These are phyloP conservation scores for Linhomoeus sp. DNA, from an alignment of 2,888 invertebrate species.

Conservation along the genomic window DNA sequence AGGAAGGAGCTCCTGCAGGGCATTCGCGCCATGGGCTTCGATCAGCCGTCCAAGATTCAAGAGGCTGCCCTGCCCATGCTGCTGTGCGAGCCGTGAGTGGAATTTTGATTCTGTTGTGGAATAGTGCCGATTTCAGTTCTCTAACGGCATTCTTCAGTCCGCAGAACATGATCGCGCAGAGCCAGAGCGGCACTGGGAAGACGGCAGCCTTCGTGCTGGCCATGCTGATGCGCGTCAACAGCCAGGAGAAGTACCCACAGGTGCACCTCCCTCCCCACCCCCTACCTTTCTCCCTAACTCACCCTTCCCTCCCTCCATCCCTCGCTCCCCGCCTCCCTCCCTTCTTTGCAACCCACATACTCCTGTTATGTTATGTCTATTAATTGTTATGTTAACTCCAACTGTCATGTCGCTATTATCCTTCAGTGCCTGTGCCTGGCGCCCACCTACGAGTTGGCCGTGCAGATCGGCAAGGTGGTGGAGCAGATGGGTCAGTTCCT, in stretches of 20 bases:
- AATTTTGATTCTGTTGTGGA: not conserved
- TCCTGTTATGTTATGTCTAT: constrained; percentile 48
- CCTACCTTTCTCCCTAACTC: not conserved
- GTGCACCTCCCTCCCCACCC: constrained; percentile 13
- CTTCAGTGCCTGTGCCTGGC: constrained; percentile 64
- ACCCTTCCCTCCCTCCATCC: not conserved
- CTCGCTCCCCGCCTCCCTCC: constrained; percentile 6
- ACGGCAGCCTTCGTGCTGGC: constrained; percentile 95
- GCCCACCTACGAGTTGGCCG: constrained; percentile 77
- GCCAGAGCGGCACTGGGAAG: constrained; percentile 97
- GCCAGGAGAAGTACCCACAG: constrained; percentile 52
- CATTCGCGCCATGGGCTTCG: constrained; percentile 85
- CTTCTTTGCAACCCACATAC: not conserved
- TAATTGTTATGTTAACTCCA: constrained; percentile 84
- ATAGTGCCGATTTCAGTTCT: not conserved
- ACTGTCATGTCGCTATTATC: constrained; percentile 66
- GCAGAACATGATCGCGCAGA: constrained; percentile 95
- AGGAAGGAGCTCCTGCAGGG: constrained; percentile 77
- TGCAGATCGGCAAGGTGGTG: constrained; percentile 73
- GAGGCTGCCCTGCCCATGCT: constrained; percentile 86
- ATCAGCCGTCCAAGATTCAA: constrained; percentile 89
- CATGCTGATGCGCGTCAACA: constrained; percentile 78
- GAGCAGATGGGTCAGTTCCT: constrained; percentile 83
- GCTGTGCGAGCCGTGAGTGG: constrained; percentile 52
- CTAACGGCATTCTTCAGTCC: constrained; percentile 38